Evolutionary conservation across 2,797 vertebrate species (phyloP).

Genomic region (Crocidura indochinensis): DNA sequence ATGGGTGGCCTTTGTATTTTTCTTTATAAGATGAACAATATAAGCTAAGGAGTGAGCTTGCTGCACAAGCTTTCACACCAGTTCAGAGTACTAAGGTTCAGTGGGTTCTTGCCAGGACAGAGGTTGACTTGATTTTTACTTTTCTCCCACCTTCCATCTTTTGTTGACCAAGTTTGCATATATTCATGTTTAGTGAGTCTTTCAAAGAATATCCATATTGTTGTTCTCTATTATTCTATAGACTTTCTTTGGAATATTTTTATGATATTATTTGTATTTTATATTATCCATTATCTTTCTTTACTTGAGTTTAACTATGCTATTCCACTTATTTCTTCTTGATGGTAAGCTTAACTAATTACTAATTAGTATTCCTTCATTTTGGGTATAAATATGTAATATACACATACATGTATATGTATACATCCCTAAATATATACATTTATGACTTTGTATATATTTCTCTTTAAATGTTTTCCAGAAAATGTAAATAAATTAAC

Average conservation of each 20-base stretch:
- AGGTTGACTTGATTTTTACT: too few species aligned
- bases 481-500: constrained; percentile 25
- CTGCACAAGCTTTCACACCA: too few species aligned
- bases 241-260: constrained; percentile 31
- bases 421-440: not conserved
- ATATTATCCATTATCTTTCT: not conserved
- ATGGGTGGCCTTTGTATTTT: too few species aligned
- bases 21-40: too few species aligned
- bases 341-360: not conserved
- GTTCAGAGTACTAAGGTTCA: too few species aligned
- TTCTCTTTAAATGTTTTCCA: not conserved
- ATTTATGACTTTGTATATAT: constrained; percentile 37
- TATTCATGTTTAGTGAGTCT: constrained; percentile 5
- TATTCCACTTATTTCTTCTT: constrained; percentile 31
- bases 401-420: too few species aligned
- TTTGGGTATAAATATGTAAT: not conserved
- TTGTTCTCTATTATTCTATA: not conserved
- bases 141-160: too few species aligned
- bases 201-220: constrained; percentile 10
- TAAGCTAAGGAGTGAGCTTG: too few species aligned
- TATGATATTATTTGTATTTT: not conserved
- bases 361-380: constrained; percentile 41
- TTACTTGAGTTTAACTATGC: constrained; percentile 37
- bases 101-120: too few species aligned
- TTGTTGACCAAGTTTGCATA: constrained; percentile 3